A percentile compares a stretch with the other conserved stretches of the same genome.
Evolutionary conservation across 1,140 invertebrate genomes (phyloP).

Genomic region (Tachypleus tridentatus): DNA sequence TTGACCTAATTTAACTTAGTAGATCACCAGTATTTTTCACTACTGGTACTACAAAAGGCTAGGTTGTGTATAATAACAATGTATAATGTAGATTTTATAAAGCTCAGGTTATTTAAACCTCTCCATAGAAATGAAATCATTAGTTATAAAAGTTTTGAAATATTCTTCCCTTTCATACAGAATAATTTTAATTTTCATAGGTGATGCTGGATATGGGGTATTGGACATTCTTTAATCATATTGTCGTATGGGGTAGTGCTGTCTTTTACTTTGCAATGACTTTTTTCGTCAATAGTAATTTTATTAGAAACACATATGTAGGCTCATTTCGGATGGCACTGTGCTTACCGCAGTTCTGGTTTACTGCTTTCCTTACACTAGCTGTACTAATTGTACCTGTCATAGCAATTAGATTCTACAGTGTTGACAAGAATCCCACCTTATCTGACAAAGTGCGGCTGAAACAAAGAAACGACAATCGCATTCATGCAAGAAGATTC

Average conservation of each 20-base stretch:
- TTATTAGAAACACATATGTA: conserved; percentile 30
- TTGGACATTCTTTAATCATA: conserved; percentile 96
- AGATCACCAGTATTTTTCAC: too few species aligned
- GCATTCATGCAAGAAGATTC: conserved; percentile 42
- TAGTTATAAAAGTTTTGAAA: too few species aligned
- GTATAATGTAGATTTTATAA: too few species aligned
- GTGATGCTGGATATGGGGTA: conserved; percentile 94
- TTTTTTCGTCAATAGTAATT: conserved; percentile 39
- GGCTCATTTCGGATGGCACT: conserved; percentile 28
- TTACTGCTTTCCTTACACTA: conserved; percentile 75
- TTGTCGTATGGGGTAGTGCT: conserved; percentile 94
- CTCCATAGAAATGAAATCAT: too few species aligned
- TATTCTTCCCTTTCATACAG: conserved; percentile 5
- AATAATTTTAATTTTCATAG: conserved; percentile 38
- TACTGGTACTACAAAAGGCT: too few species aligned
- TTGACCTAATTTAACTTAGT: too few species aligned
- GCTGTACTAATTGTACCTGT: conserved; percentile 79
- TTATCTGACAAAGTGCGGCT: conserved; percentile 80
- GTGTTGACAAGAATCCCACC: conserved; percentile 74
- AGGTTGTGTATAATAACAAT: too few species aligned
- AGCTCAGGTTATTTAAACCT: too few species aligned
- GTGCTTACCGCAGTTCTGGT: conserved; percentile 54
- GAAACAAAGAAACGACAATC: conserved; percentile 50
- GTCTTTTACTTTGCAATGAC: conserved; percentile 79
- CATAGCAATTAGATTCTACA: conserved; percentile 85